A percentile compares a stretch with the other conserved stretches of the same genome.
Evolutionary conservation across 2,797 vertebrate genomes (phyloP).

Genomic region (Rhyacichthys aspro): DNA sequence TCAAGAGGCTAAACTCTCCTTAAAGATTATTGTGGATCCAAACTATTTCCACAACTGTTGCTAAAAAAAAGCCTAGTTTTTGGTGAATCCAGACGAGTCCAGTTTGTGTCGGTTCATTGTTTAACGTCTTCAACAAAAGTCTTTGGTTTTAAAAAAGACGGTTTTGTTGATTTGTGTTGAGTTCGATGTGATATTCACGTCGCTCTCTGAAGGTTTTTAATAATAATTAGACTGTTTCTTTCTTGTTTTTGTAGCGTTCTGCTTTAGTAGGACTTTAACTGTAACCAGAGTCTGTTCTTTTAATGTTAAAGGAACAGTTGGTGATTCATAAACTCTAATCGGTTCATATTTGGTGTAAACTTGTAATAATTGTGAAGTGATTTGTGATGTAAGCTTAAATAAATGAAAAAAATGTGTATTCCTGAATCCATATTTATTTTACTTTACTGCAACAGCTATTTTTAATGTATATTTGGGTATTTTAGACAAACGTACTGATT

Average conservation of each 20-base stretch:
- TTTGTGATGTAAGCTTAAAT: too few species aligned
- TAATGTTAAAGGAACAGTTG: conserved; percentile 5
- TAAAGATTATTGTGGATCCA: background rate
- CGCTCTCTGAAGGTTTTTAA: background rate
- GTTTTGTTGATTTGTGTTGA: background rate
- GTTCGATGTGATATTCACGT: conserved; percentile 5
- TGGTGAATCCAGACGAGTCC: background rate
- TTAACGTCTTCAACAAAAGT: background rate
- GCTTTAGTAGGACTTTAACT: background rate
- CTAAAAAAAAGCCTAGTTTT: too few species aligned
- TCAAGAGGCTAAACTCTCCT: too few species aligned
- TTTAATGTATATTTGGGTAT: too few species aligned
- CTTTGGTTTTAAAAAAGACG: conserved; percentile 3
- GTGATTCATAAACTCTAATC: background rate
- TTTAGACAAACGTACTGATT: too few species aligned
- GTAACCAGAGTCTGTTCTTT: conserved; percentile 3
- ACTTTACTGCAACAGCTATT: too few species aligned
- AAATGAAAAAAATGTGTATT: too few species aligned
- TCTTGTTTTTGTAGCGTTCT: background rate
- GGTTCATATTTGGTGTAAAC: too few species aligned
- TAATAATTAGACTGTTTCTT: background rate
- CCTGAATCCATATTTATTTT: too few species aligned
- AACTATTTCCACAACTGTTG: too few species aligned
- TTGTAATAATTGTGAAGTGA: too few species aligned
- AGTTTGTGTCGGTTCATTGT: background rate